Percentiles rank a stretch among this genome's conserved stretches.
Conservation (phyloP, 2,888 invertebrate species). For the Campoplex nolae region DNA sequence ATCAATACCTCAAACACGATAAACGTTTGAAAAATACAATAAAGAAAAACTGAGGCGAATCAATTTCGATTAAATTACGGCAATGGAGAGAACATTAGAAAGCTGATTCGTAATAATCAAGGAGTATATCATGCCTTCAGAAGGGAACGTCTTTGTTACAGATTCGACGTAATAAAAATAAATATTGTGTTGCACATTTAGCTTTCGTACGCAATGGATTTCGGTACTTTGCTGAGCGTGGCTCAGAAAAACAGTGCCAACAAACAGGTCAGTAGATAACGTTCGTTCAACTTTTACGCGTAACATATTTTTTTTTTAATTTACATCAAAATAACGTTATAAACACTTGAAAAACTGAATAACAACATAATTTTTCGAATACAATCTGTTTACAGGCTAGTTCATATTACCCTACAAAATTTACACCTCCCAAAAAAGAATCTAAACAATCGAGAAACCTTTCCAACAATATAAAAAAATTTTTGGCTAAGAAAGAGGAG, state of each 20-base stretch:
- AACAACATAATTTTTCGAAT: conserved; percentile 15
- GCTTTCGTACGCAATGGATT: conserved; percentile 86
- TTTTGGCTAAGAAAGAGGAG: conserved; percentile 92
- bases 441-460: conserved; percentile 88
- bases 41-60: neutral
- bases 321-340: neutral
- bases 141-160: conserved; percentile 34
- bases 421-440: conserved; percentile 93
- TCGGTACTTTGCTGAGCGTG: conserved; percentile 87
- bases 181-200: conserved; percentile 15
- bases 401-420: conserved; percentile 91
- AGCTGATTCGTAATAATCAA: conserved; percentile 42
- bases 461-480: conserved; percentile 93
- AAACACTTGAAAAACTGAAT: conserved; percentile 1
- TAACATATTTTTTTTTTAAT: neutral
- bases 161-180: conserved; percentile 22
- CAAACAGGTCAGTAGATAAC: conserved; percentile 73
- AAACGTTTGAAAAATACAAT: conserved; percentile 7
- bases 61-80: conserved; percentile 1
- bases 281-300: neutral
- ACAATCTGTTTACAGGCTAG: conserved; percentile 80
- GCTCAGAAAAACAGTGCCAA: conserved; percentile 87
- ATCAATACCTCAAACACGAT: conserved; percentile 14
- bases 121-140: conserved; percentile 33
- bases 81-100: conserved; percentile 33